Evolutionary conservation across 2,113 vertebrate species (phyloP).

Genomic region (Meriones unguiculatus): DNA sequence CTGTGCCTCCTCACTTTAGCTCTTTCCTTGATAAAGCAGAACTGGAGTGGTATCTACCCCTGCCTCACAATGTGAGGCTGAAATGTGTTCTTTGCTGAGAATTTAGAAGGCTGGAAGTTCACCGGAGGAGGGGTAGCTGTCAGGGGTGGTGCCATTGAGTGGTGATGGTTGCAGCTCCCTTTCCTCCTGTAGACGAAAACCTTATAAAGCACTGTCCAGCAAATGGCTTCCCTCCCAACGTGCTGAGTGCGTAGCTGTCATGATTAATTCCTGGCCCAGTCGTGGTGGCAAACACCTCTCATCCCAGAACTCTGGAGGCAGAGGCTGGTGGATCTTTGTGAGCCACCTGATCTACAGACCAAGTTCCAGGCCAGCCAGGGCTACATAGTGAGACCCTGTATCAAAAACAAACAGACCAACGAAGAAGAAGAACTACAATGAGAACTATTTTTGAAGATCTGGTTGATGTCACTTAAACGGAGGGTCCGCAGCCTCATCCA

Average conservation of each 20-base stretch:
- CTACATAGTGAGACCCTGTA: background rate
- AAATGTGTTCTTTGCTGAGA: background rate
- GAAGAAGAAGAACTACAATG: background rate
- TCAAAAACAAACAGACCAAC: background rate
- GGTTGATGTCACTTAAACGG: background rate
- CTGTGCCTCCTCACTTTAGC: background rate
- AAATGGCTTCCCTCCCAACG: background rate
- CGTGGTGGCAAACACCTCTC: background rate
- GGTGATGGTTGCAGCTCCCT: background rate
- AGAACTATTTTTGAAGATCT: background rate
- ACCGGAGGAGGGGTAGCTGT: background rate
- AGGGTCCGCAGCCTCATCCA: too few relatives aligned
- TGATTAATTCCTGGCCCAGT: background rate
- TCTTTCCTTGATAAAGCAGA: background rate
- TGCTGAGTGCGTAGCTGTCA: background rate
- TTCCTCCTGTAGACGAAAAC: background rate
- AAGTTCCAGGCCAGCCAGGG: background rate
- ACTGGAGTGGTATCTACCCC: background rate
- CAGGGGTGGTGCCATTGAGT: background rate
- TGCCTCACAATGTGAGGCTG: background rate
- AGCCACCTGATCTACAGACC: background rate
- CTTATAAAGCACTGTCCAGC: background rate
- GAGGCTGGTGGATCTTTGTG: background rate
- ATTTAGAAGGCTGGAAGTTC: background rate
- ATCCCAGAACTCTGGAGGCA: background rate